A percentile compares a stretch with the other conserved stretches of the same genome.
These are phyloP conservation scores for Acanthurus leucopareius DNA, from an alignment of 2,797 vertebrate species.

Conservation along the genomic window DNA sequence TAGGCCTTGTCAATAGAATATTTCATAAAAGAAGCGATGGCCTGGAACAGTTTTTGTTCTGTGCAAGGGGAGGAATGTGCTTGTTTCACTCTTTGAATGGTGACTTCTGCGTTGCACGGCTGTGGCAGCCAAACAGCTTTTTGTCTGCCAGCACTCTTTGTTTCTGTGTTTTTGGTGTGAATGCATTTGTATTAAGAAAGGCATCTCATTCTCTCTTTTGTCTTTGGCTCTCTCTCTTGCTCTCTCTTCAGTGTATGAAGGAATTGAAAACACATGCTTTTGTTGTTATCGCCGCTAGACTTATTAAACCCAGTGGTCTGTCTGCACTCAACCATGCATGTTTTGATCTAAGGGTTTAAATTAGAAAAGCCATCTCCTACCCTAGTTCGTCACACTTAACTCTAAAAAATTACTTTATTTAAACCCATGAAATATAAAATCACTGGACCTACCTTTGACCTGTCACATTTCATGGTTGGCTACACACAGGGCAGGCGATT, in stretches of 20 bases:
- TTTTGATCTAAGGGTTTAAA: constrained; percentile 4
- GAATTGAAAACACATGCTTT: constrained; percentile 54
- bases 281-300: constrained; percentile 37
- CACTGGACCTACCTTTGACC: constrained; percentile 42
- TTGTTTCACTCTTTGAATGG: constrained; percentile 79
- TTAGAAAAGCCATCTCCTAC: constrained; percentile 12
- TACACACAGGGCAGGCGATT: constrained; percentile 50
- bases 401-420: constrained; percentile 26
- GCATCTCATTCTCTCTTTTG: constrained; percentile 59
- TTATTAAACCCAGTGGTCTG: constrained; percentile 17
- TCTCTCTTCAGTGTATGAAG: constrained; percentile 32
- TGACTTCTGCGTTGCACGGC: constrained; percentile 78
- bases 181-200: constrained; percentile 60
- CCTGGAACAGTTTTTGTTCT: constrained; percentile 83
- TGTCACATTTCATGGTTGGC: constrained; percentile 62
- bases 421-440: constrained; percentile 53
- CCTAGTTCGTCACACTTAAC: constrained; percentile 3
- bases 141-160: constrained; percentile 83
- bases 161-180: constrained; percentile 77
- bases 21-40: constrained; percentile 84
- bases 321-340: constrained; percentile 5
- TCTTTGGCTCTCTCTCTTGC: constrained; percentile 39
- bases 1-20: constrained; percentile 80
- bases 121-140: constrained; percentile 73
- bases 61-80: constrained; percentile 79